Conservation (phyloP, 2,888 invertebrate genomes). For the Ecliptopera silaceata region DNA sequence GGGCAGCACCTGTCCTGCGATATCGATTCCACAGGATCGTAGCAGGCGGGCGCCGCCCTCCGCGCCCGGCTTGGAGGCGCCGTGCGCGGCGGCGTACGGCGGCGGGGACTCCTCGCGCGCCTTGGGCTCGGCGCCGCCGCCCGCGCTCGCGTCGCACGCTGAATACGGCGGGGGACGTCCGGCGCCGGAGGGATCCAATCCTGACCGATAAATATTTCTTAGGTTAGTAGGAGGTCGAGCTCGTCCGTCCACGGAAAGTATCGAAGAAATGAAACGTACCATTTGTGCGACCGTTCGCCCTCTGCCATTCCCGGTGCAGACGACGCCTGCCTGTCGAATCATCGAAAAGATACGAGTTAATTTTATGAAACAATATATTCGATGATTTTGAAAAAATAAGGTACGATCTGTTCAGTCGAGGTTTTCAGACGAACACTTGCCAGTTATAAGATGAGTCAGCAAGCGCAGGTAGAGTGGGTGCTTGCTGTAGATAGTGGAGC, state of each 20-base stretch:
- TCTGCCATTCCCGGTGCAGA: slow-evolving; percentile 19
- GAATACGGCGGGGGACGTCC: slow-evolving; percentile 67
- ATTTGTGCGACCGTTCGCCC: slow-evolving; percentile 50
- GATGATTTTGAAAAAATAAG: too few species aligned
- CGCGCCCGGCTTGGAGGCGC: neutral
- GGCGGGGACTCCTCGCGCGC: slow-evolving; percentile 61
- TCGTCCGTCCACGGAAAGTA: neutral
- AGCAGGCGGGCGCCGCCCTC: neutral
- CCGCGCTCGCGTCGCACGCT: slow-evolving; percentile 40
- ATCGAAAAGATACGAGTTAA: neutral
- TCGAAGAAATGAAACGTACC: slow-evolving; percentile 45
- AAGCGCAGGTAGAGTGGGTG: too few species aligned
- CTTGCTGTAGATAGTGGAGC: neutral
- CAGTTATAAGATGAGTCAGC: neutral
- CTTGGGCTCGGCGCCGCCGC: slow-evolving; percentile 11
- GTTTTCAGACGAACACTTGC: too few species aligned
- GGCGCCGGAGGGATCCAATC: slow-evolving; percentile 14
- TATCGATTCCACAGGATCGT: neutral
- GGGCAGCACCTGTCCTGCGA: neutral
- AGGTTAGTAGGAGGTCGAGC: neutral
- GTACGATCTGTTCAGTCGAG: too few species aligned
- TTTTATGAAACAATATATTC: too few species aligned
- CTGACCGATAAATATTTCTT: too few species aligned
- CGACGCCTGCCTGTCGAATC: slow-evolving; percentile 15
- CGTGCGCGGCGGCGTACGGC: slow-evolving; percentile 53